Evolutionary conservation across 2,888 invertebrate species (phyloP).

Genomic region (Stenolophus ochropezus): DNA sequence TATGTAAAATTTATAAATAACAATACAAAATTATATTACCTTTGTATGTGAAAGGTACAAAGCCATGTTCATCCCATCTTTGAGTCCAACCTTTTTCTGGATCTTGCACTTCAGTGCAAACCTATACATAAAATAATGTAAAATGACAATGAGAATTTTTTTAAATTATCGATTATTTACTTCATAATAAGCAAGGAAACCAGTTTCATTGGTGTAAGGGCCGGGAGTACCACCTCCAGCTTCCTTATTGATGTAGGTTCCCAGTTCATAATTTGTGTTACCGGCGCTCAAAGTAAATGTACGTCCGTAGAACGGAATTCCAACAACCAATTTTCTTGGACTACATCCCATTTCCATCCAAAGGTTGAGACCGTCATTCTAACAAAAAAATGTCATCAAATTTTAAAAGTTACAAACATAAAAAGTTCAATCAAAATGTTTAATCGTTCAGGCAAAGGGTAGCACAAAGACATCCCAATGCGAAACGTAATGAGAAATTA

Average conservation of each 20-base stretch:
- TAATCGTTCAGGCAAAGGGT: background rate
- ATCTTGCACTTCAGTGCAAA: constrained; percentile 84
- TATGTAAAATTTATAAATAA: no score
- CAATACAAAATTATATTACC: constrained; percentile 71
- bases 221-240: constrained; percentile 91
- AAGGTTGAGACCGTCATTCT: constrained; percentile 90
- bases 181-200: constrained; percentile 91
- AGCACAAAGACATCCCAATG: background rate
- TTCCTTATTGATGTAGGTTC: constrained; percentile 93
- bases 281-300: constrained; percentile 88
- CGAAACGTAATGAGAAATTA: constrained; percentile 9
- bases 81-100: constrained; percentile 86
- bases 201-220: constrained; percentile 89
- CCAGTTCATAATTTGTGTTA: constrained; percentile 87
- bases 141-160: background rate
- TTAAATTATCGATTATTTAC: constrained; percentile 70
- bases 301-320: constrained; percentile 92
- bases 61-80: constrained; percentile 88
- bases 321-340: constrained; percentile 89
- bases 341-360: constrained; percentile 95
- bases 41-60: constrained; percentile 90
- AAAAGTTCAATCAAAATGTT: background rate
- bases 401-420: background rate
- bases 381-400: constrained; percentile 36
- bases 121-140: constrained; percentile 73